These are phyloP conservation scores for Psilopogon haemacephalus DNA, from an alignment of 2,113 vertebrate genomes.

Conservation along the genomic window DNA sequence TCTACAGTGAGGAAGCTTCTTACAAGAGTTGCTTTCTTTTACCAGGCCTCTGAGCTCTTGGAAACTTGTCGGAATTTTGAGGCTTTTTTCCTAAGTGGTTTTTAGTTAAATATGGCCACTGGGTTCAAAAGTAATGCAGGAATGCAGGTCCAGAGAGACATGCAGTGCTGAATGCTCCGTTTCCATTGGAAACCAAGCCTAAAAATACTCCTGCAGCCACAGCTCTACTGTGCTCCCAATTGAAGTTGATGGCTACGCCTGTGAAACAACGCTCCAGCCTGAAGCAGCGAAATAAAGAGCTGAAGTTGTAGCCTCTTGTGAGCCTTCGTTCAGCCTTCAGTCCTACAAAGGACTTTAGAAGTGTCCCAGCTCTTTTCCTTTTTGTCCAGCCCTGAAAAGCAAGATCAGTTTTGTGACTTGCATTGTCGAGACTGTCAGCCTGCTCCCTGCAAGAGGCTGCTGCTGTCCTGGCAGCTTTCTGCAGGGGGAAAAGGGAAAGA, in stretches of 20 bases:
- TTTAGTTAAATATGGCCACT: not conserved
- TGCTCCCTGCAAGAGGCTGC: not conserved
- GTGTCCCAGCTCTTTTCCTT: conserved; percentile 1
- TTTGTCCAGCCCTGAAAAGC: conserved; percentile 45
- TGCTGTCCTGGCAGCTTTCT: conserved; percentile 13
- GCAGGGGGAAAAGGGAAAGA: not conserved
- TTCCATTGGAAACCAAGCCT: conserved; percentile 20
- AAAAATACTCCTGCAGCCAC: not conserved
- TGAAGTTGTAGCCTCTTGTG: not conserved
- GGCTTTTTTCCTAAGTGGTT: not conserved
- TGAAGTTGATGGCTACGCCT: not conserved
- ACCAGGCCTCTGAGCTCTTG: not conserved
- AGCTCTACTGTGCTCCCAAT: not conserved
- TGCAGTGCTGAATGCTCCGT: not conserved
- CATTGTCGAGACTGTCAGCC: conserved; percentile 45
- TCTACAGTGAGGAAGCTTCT: not conserved
- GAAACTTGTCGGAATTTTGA: not conserved
- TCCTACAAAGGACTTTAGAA: conserved; percentile 36
- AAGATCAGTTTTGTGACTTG: not conserved
- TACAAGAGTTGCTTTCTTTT: not conserved
- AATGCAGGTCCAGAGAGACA: not conserved
- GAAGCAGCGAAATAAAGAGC: conserved; percentile 1
- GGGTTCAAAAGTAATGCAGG: not conserved
- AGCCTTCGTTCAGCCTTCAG: not conserved
- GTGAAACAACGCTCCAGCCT: not conserved